Evolutionary conservation across 2,888 invertebrate species (phyloP).

Genomic region (Baronia brevicornis): DNA sequence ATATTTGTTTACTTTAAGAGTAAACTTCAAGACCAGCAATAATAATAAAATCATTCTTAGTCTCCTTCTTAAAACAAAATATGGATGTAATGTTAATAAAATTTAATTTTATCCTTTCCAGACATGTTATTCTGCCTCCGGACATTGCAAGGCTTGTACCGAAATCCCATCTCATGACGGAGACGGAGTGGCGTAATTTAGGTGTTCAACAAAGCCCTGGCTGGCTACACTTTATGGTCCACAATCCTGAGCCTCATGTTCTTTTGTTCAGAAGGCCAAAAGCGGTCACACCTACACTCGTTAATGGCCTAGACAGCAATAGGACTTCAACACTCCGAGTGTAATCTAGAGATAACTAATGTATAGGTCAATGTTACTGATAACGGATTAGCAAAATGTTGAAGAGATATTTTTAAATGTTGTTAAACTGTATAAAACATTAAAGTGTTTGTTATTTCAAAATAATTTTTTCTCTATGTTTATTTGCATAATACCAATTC

Average conservation of each 20-base stretch:
- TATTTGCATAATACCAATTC: no score
- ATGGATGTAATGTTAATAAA: no score
- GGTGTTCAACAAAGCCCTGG: conserved; percentile 96
- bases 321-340: conserved; percentile 47
- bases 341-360: conserved; percentile 23
- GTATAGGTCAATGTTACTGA: background rate
- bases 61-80: no score
- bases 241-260: conserved; percentile 93
- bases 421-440: conserved; percentile 1
- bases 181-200: conserved; percentile 95
- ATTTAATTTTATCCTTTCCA: conserved; percentile 47
- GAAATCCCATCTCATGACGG: conserved; percentile 92
- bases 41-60: no score
- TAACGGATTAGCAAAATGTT: conserved; percentile 1
- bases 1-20: no score
- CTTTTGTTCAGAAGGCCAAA: conserved; percentile 83
- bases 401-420: conserved; percentile 2
- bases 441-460: no score
- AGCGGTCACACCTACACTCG: conserved; percentile 38
- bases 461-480: no score
- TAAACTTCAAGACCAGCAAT: no score
- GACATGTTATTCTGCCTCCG: conserved; percentile 92
- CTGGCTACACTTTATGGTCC: conserved; percentile 90
- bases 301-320: conserved; percentile 47
- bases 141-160: conserved; percentile 91